Percentiles rank a stretch among this genome's conserved stretches.
phyloP scores from a whole-genome alignment of 2,797 vertebrate species.

The Scolopax bukidnonensis region DNA sequence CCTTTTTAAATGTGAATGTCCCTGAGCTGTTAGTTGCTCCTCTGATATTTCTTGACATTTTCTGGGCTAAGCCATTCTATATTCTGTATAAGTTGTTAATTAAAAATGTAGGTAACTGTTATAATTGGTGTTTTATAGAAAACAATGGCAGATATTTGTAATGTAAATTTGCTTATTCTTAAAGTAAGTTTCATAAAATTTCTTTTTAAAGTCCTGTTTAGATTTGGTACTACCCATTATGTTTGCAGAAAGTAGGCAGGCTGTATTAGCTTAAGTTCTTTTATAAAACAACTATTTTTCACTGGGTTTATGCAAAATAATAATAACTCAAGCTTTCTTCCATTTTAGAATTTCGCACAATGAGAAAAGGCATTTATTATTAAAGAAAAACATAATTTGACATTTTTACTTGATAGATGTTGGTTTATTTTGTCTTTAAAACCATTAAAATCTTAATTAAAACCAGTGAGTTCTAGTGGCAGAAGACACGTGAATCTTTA shows the following conservation, averaged over 20 bases:
- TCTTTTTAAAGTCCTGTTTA: not conserved
- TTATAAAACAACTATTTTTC: not conserved
- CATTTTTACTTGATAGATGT: not conserved
- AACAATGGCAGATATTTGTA: not conserved
- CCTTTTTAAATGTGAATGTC: constrained; percentile 37
- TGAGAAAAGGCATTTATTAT: not conserved
- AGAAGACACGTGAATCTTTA: not conserved
- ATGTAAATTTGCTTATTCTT: not conserved
- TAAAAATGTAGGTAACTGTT: not conserved
- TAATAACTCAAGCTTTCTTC: not conserved
- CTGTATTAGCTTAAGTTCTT: not conserved
- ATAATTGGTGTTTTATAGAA: not conserved
- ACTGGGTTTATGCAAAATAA: not conserved
- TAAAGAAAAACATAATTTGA: not conserved
- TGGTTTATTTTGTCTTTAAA: not conserved
- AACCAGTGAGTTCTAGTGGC: not conserved
- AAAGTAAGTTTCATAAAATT: not conserved
- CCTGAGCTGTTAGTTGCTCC: not conserved
- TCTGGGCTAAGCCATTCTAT: not conserved
- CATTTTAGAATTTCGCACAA: not conserved
- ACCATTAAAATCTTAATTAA: not conserved
- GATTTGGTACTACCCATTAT: not conserved
- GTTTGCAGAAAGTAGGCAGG: not conserved
- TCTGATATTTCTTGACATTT: constrained; percentile 29
- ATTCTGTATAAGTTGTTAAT: not conserved